phyloP scores from a whole-genome alignment of 2,113 vertebrate genomes.

The Catharus bicknelli region DNA sequence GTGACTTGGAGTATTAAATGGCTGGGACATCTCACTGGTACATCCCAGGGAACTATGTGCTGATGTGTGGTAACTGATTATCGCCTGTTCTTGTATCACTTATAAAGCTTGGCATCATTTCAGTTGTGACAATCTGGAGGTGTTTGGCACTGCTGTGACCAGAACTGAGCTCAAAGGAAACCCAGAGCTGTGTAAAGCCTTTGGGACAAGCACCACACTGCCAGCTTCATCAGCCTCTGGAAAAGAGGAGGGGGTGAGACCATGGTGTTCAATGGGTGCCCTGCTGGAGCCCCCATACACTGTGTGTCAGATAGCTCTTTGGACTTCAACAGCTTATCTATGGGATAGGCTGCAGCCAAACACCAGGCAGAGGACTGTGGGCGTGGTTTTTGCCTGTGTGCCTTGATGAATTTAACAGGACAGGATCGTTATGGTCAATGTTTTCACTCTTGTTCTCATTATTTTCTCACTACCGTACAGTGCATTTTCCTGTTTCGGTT shows the following conservation, averaged over 20 bases:
- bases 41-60: background rate
- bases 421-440: background rate
- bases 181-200: background rate
- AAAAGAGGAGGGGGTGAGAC: background rate
- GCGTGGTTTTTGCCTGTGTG: background rate
- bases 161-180: background rate
- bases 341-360: background rate
- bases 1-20: background rate
- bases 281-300: rapidly evolving
- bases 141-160: background rate
- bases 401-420: background rate
- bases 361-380: background rate
- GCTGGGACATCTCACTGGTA: background rate
- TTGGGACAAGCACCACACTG: background rate
- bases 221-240: background rate
- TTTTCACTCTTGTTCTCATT: background rate
- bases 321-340: background rate
- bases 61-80: background rate
- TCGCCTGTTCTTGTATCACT: background rate
- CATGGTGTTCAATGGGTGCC: background rate
- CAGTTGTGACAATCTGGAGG: background rate
- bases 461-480: background rate
- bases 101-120: background rate
- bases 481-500: background rate
- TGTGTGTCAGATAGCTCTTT: background rate